Base-by-base conservation (phyloP, 2,888 invertebrate genomes). In the Caenorhabditis sp. region DNA sequence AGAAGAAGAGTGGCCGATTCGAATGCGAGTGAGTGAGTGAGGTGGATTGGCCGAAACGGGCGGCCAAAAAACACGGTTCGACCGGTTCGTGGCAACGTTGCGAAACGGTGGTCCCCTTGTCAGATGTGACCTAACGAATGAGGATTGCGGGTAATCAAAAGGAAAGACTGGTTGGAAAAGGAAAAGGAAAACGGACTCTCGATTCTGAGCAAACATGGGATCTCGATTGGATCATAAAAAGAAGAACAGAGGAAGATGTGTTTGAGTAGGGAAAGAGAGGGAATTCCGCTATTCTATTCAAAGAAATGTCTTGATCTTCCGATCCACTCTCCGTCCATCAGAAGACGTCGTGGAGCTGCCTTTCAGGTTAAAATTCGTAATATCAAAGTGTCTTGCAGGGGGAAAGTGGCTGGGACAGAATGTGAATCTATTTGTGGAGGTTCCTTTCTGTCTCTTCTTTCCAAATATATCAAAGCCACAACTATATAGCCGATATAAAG, bases 21-120 rank as follows among this genome's bases (percentile, higher is more conserved):
- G 55, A 71, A 70, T 58, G 62, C 58, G 72, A 68, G 61, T 40
- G 76, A 58, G 37, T 44, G 51, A 50, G 61, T 28, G 62, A 37
- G 68, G 50, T 50, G 64, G 71, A 79, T 55, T 56, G 79, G 53
- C 58, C 56, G 68, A 67, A 62, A 61, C 65, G 65, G 55, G 53
- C 26, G 51, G 47, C 58, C 44, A 65, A 61, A 78, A 68, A 78
- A 62, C 50, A 50, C 62, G 28, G 37, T 47, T 64, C 65, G 65
- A 65, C 76, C 67, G 76, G 76, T 76, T 76, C 53, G n/a, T n/a
- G 40, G 40, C 24, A 22, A 61, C 61, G 44, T 61, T 61, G 61
- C 61, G 61, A 61, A 61, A 28, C 47, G 47, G 61, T 47, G 61
- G 61, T 61, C 61, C 61, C 37, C 5, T n/a, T n/a, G n/a, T n/a